Conservation (phyloP, 2,113 vertebrate genomes). For the Tiliqua scincoides region DNA sequence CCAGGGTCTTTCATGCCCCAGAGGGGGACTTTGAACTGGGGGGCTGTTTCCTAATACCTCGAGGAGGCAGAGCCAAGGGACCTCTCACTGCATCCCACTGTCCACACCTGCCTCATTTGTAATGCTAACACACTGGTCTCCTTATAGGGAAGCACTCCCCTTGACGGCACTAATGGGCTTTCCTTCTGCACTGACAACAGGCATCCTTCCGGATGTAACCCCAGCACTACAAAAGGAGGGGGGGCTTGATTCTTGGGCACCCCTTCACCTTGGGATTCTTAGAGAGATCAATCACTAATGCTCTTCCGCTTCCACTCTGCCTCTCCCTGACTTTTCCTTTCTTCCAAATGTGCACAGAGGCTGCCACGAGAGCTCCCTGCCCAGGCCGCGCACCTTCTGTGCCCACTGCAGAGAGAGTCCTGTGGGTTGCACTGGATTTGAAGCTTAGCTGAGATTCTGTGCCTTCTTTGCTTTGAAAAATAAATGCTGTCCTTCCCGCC, state of each 20-base stretch:
- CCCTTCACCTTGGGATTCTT: conserved; percentile 30
- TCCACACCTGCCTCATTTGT: conserved; percentile 14
- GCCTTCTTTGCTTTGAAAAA: conserved; percentile 64
- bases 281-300: conserved; percentile 39
- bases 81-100: not conserved
- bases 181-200: conserved; percentile 31
- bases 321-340: conserved; percentile 31
- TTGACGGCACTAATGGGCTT: conserved; percentile 47
- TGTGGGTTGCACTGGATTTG: conserved; percentile 46
- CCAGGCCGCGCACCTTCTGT: conserved; percentile 2
- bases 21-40: conserved; percentile 24
- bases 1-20: conserved; percentile 42
- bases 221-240: conserved; percentile 47
- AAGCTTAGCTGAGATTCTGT: conserved; percentile 71
- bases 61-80: conserved; percentile 22
- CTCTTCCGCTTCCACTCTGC: conserved; percentile 27
- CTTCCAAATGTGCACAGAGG: conserved; percentile 51
- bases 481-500: not conserved
- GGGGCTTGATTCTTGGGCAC: not conserved
- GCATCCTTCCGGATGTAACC: not conserved
- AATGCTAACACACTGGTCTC: conserved; percentile 32
- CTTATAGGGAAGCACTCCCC: conserved; percentile 30
- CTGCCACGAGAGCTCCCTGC: conserved; percentile 32
- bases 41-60: conserved; percentile 10
- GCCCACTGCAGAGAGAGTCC: conserved; percentile 20